A percentile compares a stretch with the other conserved stretches of the same genome.
These are phyloP conservation scores for Eidolon dupreanum DNA, from an alignment of 2,797 vertebrate species.

Conservation along the genomic window DNA sequence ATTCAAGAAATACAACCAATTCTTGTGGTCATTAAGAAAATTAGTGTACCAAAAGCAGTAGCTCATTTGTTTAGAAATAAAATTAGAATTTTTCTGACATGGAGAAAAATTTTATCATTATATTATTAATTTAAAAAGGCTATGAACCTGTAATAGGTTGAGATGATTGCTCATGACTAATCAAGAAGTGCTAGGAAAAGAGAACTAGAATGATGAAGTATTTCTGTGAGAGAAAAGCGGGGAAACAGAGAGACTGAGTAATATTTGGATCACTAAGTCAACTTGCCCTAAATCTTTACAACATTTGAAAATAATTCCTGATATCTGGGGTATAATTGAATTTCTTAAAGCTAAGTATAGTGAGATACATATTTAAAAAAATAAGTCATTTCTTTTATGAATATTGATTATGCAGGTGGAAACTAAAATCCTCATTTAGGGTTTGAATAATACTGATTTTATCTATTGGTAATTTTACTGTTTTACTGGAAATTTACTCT, in stretches of 20 bases:
- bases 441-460: background rate
- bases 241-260: too few species aligned
- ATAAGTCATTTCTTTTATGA: background rate
- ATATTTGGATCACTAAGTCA: background rate
- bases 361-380: background rate
- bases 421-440: background rate
- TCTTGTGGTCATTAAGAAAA: background rate
- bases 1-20: background rate
- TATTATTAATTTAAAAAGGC: background rate
- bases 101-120: background rate
- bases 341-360: background rate
- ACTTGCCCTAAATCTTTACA: background rate
- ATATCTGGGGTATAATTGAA: background rate
- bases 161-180: background rate
- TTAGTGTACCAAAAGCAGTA: background rate
- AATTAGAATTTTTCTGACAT: too few species aligned
- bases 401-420: background rate
- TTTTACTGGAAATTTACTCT: too few species aligned
- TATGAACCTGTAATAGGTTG: background rate
- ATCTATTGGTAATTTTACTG: background rate
- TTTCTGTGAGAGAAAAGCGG: background rate
- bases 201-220: too few species aligned
- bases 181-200: background rate
- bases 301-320: background rate
- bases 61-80: background rate